These are phyloP conservation scores for Eulemur rufifrons DNA, from an alignment of 2,113 vertebrate genomes.

Conservation along the genomic window DNA sequence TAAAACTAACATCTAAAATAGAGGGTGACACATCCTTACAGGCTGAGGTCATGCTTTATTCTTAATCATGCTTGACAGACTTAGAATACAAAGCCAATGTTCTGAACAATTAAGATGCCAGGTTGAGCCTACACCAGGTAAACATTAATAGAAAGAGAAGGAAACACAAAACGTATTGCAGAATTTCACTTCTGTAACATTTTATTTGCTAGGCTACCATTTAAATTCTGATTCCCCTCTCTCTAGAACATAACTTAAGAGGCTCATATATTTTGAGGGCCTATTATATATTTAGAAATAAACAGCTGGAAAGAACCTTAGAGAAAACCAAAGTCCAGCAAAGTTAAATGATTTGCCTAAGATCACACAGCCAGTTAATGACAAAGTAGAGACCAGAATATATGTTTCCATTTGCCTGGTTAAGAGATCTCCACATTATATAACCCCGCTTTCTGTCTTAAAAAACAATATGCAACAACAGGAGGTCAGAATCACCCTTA, in stretches of 20 bases:
- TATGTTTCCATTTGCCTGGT: not conserved
- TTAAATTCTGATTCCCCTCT: not conserved
- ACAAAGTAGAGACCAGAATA: not conserved
- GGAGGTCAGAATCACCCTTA: not conserved
- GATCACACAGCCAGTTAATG: not conserved
- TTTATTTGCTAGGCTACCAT: not conserved
- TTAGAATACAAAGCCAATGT: not conserved
- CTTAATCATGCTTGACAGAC: slow-evolving; percentile 41
- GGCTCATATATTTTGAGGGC: not conserved
- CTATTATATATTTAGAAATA: not conserved
- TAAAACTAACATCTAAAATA: slow-evolving; percentile 55
- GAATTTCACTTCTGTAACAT: not conserved
- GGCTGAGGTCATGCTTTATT: slow-evolving; percentile 69
- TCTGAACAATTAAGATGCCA: slow-evolving; percentile 39
- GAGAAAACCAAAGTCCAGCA: not conserved
- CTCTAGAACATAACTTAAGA: not conserved
- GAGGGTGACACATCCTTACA: slow-evolving; percentile 34
- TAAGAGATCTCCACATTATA: not conserved
- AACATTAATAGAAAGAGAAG: not conserved
- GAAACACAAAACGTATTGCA: slow-evolving; percentile 6
- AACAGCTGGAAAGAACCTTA: not conserved
- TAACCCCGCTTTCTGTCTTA: not conserved
- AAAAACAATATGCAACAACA: not conserved
- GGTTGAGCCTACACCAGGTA: not conserved
- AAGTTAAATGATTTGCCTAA: not conserved